phyloP scores from a whole-genome alignment of 92 coral and sea anemone species.

The Porites rus region DNA sequence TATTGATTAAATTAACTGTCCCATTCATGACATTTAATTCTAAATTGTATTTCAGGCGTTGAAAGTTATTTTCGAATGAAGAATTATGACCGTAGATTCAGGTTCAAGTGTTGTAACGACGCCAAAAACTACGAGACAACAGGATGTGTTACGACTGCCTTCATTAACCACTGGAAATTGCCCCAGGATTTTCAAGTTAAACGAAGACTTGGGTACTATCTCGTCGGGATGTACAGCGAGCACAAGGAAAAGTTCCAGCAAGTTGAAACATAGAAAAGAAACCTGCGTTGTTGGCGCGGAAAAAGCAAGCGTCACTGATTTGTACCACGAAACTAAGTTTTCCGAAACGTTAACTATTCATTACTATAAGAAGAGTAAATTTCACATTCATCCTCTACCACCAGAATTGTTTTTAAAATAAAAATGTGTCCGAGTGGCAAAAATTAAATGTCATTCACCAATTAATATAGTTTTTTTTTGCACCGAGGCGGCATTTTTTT shows the following conservation, averaged over 20 bases:
- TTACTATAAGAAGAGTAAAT: too few relatives aligned
- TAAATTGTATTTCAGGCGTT: not conserved
- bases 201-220: not conserved
- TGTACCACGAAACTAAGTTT: not conserved
- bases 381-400: too few relatives aligned
- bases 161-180: constrained; percentile 1
- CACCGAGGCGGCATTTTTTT: too few relatives aligned
- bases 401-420: too few relatives aligned
- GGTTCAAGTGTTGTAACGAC: constrained; percentile 21
- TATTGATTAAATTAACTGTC: not conserved
- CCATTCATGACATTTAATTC: not conserved
- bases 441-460: too few relatives aligned
- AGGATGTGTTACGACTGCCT: not conserved
- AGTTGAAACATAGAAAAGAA: not conserved
- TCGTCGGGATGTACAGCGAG: constrained; percentile 7
- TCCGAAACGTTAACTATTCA: too few relatives aligned
- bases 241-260: constrained; percentile 27
- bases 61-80: not conserved
- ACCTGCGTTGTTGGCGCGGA: too few relatives aligned
- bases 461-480: too few relatives aligned
- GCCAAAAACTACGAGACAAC: not conserved
- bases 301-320: too few relatives aligned
- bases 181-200: not conserved
- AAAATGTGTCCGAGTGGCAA: too few relatives aligned
- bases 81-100: constrained; percentile 16